Conservation (phyloP, 2,888 invertebrate genomes). For the Micoletzkya japonica region DNA sequence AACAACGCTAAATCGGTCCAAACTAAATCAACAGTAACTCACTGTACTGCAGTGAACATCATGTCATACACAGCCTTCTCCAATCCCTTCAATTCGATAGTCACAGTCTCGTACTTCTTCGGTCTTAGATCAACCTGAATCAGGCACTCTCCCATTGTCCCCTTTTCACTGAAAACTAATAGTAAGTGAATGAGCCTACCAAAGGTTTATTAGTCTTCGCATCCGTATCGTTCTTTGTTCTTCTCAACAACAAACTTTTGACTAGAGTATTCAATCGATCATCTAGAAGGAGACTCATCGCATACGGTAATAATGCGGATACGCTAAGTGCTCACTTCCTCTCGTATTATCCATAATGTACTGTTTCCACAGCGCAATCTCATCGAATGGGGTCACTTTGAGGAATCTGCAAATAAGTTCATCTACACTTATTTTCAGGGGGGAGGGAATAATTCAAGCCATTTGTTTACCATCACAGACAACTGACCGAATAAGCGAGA, state of each 20-base stretch:
- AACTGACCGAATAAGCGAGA: constrained; percentile 66
- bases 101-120: constrained; percentile 56
- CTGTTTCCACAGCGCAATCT: constrained; percentile 84
- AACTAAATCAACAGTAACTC: background rate
- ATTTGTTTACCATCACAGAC: background rate
- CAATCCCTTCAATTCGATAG: constrained; percentile 58
- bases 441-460: background rate
- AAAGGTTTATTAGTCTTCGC: constrained; percentile 62
- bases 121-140: constrained; percentile 56
- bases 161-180: background rate
- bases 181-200: background rate
- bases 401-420: constrained; percentile 73
- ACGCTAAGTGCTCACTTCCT: background rate
- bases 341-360: constrained; percentile 76
- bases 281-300: constrained; percentile 19
- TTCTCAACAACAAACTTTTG: constrained; percentile 81
- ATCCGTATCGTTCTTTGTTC: constrained; percentile 79
- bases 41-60: constrained; percentile 56
- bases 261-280: constrained; percentile 82
- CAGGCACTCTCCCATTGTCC: background rate
- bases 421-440: background rate
- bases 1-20: background rate
- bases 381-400: constrained; percentile 84
- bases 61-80: constrained; percentile 62
- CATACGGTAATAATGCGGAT: background rate